Evolutionary conservation across 2,888 invertebrate species (phyloP), one percentile per base, ranked within the genome.

Genomic region (Drosophila greeni): DNA sequence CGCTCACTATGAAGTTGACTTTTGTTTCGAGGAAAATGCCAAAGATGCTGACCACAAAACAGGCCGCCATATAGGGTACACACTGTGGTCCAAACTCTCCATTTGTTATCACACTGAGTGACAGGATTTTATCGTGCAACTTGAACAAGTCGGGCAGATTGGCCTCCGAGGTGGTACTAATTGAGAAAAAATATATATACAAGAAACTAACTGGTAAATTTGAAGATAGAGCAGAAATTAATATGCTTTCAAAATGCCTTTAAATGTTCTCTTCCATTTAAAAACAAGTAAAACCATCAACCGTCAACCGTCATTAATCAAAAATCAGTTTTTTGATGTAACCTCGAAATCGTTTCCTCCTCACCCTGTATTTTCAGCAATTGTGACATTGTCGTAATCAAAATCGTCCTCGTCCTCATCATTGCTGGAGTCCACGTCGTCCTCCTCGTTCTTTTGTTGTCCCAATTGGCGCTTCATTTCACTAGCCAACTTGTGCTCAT

Each of bases 1-100:
- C 88, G 12, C 86, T 81, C 16, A 87, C 86, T 36, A 86, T 83
- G 58, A 87, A 86, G 26, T 86, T 84, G 7, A 89, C 88, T 70
- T 89, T 89, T 11, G 87, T 86, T 48, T 86, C 86, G 14, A 89
- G 74, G 60, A 89, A 89, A 34, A 89, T 87, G 8, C 86, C 88
- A 64, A 87, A 89, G 48, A 89, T 85, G 20, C 83, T 86, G 5
- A 87, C 83, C 23, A 88, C 82, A 71, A 89, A 89, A 34, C 87
- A 85, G 12, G 85, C 86, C 0, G 86, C 84, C 86, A 89, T 87
- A 51, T 86, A 89, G 26, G 86, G 86, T 0, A 88, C 88, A 34
- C 87, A 86, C 65, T 88, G 88, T 8, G 87, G 80, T 0, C 88
- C 86, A 24, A 84, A 89, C 56, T 86, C 86, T 1, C 76, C 70